Conservation (phyloP, 2,113 vertebrate genomes). For the Larimichthys polyactis region DNA sequence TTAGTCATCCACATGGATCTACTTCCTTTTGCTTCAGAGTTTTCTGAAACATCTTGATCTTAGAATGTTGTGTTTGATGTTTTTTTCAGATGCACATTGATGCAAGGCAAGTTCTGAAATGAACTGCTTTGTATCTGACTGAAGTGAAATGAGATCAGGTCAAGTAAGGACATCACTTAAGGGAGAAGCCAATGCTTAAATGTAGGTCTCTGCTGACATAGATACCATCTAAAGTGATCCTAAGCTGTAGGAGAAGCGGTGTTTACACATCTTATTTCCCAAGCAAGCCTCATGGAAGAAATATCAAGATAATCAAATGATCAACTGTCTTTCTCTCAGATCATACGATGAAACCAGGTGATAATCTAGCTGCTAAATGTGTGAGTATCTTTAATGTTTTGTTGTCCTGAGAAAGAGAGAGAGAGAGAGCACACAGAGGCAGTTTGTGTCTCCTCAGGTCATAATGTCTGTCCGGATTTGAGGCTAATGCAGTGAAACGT, state of each 20-base stretch:
- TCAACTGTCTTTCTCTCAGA: not conserved
- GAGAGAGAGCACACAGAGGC: not conserved
- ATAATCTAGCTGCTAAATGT: not conserved
- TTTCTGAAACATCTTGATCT: not conserved
- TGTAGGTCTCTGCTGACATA: slow-evolving; percentile 33
- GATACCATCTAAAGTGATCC: slow-evolving; percentile 35
- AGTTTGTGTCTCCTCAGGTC: not conserved
- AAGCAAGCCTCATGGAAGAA: not conserved
- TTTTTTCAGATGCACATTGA: not conserved
- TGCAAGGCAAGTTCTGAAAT: not conserved
- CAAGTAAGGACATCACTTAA: slow-evolving; percentile 14
- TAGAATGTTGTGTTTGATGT: not conserved
- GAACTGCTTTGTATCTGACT: not conserved
- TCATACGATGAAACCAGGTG: not conserved
- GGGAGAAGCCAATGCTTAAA: not conserved
- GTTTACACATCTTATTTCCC: not conserved
- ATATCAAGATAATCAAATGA: not conserved
- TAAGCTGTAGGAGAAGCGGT: not conserved
- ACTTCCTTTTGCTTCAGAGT: not conserved
- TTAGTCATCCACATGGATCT: not conserved
- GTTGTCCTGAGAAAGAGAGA: not conserved
- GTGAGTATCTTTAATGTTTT: not conserved
- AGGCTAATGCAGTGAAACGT: not conserved
- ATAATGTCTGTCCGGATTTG: not conserved
- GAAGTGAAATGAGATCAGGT: slow-evolving; percentile 22